phyloP scores from a whole-genome alignment of 2,113 vertebrate genomes.

The Manacus vitellinus region DNA sequence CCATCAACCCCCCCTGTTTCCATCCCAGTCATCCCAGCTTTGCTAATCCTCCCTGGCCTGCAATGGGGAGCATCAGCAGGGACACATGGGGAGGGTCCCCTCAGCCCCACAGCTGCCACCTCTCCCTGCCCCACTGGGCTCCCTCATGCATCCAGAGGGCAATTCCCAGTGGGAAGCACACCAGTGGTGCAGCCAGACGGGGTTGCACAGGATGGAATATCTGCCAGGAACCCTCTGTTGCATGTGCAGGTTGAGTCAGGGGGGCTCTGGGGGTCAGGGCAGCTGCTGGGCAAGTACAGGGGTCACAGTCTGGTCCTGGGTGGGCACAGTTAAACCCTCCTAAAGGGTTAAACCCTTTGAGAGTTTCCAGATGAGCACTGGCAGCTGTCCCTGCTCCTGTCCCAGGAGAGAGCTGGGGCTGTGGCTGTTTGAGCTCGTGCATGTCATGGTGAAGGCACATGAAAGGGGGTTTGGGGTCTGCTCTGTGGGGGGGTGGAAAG shows the following conservation, averaged over 20 bases:
- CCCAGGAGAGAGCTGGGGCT: neutral
- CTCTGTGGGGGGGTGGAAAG: neutral
- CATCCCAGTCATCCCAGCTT: neutral
- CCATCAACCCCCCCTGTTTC: neutral
- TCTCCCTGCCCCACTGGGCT: neutral
- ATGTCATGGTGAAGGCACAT: neutral
- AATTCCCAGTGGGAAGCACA: neutral
- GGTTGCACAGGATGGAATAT: neutral
- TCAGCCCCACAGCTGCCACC: neutral
- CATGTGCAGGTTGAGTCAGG: fast-evolving
- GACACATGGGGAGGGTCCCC: neutral
- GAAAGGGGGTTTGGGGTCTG: neutral
- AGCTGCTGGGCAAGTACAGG: neutral
- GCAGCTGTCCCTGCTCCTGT: neutral
- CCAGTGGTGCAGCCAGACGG: fast-evolving
- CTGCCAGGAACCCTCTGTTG: neutral
- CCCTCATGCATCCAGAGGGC: neutral
- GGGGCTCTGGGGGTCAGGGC: neutral
- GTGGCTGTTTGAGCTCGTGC: neutral
- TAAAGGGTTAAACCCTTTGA: too few relatives aligned
- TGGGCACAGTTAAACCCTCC: neutral
- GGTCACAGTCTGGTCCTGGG: neutral
- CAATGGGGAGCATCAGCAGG: neutral
- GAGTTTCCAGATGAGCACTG: neutral
- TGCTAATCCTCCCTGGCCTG: neutral